Conservation (phyloP, 2,797 vertebrate species). For the Epinephelus coioides region DNA sequence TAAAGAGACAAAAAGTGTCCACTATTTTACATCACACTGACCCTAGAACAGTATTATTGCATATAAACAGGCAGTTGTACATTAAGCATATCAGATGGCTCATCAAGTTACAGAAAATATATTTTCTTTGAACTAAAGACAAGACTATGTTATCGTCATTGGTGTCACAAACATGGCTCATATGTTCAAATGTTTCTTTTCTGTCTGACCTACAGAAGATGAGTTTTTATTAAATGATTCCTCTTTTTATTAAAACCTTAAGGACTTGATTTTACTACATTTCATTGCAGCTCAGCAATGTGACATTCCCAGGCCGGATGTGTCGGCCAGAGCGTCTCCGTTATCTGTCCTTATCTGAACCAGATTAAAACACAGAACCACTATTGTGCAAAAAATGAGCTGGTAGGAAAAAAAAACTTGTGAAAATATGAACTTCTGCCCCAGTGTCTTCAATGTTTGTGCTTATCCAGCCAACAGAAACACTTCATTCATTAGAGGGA, state of each 20-base stretch:
- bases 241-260: neutral
- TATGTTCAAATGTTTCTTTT: conserved; percentile 13
- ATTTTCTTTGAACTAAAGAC: conserved; percentile 33
- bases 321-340: neutral
- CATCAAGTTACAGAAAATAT: conserved; percentile 41
- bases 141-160: neutral
- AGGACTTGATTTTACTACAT: conserved; percentile 3
- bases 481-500: neutral
- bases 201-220: conserved; percentile 3
- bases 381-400: conserved; percentile 19
- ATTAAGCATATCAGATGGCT: conserved; percentile 51
- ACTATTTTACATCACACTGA: conserved; percentile 66
- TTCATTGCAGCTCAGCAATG: neutral
- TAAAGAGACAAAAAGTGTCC: conserved; percentile 49
- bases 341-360: conserved; percentile 13
- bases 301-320: neutral
- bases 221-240: conserved; percentile 1
- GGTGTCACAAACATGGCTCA: conserved; percentile 25
- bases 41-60: conserved; percentile 66
- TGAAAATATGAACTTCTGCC: conserved; percentile 28
- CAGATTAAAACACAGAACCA: conserved; percentile 12
- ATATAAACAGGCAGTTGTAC: conserved; percentile 69
- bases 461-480: conserved; percentile 48
- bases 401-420: neutral
- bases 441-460: conserved; percentile 31